Evolutionary conservation across 2,113 vertebrate genomes (phyloP).

Genomic region (Erinaceus europaeus): DNA sequence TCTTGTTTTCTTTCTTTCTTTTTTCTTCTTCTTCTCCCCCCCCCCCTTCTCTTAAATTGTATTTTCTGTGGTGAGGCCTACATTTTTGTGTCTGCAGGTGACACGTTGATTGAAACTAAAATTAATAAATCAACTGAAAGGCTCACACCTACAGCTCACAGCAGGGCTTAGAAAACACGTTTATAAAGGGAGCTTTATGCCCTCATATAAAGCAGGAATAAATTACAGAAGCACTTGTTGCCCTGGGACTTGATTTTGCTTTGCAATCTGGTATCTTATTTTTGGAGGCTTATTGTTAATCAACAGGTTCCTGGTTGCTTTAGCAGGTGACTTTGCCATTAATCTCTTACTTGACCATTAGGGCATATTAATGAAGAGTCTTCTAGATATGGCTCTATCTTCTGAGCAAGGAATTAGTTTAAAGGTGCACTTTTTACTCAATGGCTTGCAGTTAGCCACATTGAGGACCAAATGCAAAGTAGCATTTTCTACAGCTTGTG

Average conservation of each 20-base stretch:
- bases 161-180: slow-evolving; percentile 86
- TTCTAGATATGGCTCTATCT: slow-evolving; percentile 77
- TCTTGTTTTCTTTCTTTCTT: neutral
- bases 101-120: slow-evolving; percentile 91
- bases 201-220: slow-evolving; percentile 87
- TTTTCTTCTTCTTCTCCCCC: neutral
- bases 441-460: slow-evolving; percentile 80
- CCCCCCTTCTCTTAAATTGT: slow-evolving; percentile 70
- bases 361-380: slow-evolving; percentile 85
- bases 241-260: slow-evolving; percentile 87
- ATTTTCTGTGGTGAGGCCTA: slow-evolving; percentile 81
- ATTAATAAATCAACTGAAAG: slow-evolving; percentile 91
- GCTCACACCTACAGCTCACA: slow-evolving; percentile 90
- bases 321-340: slow-evolving; percentile 89
- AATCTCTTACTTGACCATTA: slow-evolving; percentile 86
- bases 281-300: slow-evolving; percentile 87
- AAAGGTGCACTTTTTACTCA: slow-evolving; percentile 83
- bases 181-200: slow-evolving; percentile 89
- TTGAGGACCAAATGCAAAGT: slow-evolving; percentile 83
- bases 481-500: slow-evolving; percentile 82
- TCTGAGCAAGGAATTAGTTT: slow-evolving; percentile 81
- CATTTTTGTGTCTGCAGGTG: slow-evolving; percentile 91
- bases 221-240: slow-evolving; percentile 90
- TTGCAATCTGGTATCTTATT: slow-evolving; percentile 88
- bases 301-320: slow-evolving; percentile 88